Evolutionary conservation across 53 echinoderm and acorn worm genomes (phyloP), one percentile per base, ranked within the genome.

Genomic region (Luidia sarsii): DNA sequence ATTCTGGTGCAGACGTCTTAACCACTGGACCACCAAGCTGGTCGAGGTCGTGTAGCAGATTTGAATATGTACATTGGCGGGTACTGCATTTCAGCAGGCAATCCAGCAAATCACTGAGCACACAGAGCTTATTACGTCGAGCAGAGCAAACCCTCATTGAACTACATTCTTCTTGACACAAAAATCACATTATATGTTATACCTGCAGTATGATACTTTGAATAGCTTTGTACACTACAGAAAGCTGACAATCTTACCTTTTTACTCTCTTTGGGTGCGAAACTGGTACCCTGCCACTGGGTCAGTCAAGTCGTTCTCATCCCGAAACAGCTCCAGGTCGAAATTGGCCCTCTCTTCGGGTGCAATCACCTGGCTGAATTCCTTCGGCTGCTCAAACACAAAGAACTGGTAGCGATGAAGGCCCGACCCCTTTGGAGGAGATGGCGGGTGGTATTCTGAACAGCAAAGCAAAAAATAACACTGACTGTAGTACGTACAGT

Each of bases 321-420:
- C 18, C 38, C 19, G 64, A 38, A 64, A 64, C 6, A 10, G 1
- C 1, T 0, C 64, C 37, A 64, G 64, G 39, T 64, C 37, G 38
- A 64, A 64, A 19, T 22, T 5, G n/a, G 36, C 64, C 27, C 64
- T 35, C 8, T 11, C 13, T 14, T 38, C 38, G 21, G 64, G 35
- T 4, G 36, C 64, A 10, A 14, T 64, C 2, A 64, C 1, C 36
- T 64, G 36, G 6, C 19, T 21, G 21, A 64, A 21, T 27, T 35
- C 7, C 38, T 16, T 2, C 36, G 64, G 64, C 27, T 64, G 64
- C 38, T 38, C 7, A 19, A 64, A 64, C 1, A 19, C 38, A 13
- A 35, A 64, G 11, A 64, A 64, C 64, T 64, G 64, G 64, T 64
- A 64, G 64, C 64, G 64, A 64, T 64, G 64, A 14, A 38, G 37